phyloP scores from a whole-genome alignment of 2,113 vertebrate genomes.

The Pantherophis guttatus region DNA sequence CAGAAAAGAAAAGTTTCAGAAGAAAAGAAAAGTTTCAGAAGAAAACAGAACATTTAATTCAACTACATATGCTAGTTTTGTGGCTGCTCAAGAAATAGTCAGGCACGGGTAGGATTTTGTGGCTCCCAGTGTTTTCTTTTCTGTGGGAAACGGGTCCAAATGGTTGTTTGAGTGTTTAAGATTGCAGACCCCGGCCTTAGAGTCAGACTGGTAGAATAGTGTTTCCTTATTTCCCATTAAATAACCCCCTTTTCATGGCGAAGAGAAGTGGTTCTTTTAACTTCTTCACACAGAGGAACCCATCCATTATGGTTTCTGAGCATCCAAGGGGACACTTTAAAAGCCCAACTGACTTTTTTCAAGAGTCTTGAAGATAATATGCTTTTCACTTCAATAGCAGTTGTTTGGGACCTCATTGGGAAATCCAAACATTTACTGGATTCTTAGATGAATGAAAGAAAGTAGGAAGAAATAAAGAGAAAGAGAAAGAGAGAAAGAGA shows the following conservation, averaged over 20 bases:
- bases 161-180: no score
- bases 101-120: no score
- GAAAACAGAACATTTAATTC: no score
- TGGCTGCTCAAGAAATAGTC: no score
- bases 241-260: neutral
- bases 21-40: no score
- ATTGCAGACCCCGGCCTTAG: no score
- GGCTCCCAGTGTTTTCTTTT: no score
- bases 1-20: no score
- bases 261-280: neutral
- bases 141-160: no score
- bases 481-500: no score
- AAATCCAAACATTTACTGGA: neutral
- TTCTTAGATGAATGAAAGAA: neutral
- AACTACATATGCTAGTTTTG: no score
- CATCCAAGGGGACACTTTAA: neutral
- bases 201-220: neutral
- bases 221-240: neutral
- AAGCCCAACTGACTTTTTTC: neutral
- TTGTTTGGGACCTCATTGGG: neutral
- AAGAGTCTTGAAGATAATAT: neutral
- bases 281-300: neutral
- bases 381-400: neutral
- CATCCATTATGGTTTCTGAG: neutral
- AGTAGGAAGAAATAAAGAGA: neutral